Base-by-base conservation (phyloP, 2,113 vertebrate species). In the Paralichthys olivaceus region DNA sequence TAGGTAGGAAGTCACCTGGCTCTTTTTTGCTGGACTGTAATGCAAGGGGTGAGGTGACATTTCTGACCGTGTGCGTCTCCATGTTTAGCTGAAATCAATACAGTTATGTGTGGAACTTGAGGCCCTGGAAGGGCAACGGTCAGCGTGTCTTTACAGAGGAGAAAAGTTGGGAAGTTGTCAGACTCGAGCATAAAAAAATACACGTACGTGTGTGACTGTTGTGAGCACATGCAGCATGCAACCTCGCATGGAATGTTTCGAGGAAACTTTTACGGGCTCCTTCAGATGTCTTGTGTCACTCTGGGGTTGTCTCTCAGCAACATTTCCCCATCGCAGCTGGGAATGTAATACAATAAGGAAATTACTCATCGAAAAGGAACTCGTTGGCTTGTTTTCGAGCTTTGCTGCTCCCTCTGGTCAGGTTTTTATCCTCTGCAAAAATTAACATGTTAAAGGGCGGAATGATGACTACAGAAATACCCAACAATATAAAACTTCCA, bases 61-160 rank as follows among this genome's bases (percentile, higher is more conserved):
- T 60, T 87, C 70, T 84, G 34, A 72, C 80, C 73, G 61, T 47
- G 66, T 63, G 62, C 43, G 77, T 70, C 75, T 89, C 80, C 84
- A 58, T 56, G 77, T 86, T 91, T 84, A 84, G 88, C 81, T 89
- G 81, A 89, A 92, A 88, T 89, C 86, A 82, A 91, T 92, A 85
- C 85, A 89, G 84, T 62, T 84, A 92, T 90, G 89, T 64, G 63
- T 85, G 76, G 79, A 89, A 89, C 88, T 86, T 63, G 65, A 81
- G 68, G 64, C 83, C 72, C 87, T 85, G 25, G 2, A 45, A 81
- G 51, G 26, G n/a, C 60, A 77, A 79, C 37, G 75, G 28, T 70
- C 61, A 53, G 63, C 51, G 22, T 37, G 63, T 55, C 83, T 78
- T 79, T 40, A 57, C 19, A n/a, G 22, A 47, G 64, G 40, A 61